Evolutionary conservation across 2,797 vertebrate species (phyloP).

Genomic region (Okamejei kenojei): DNA sequence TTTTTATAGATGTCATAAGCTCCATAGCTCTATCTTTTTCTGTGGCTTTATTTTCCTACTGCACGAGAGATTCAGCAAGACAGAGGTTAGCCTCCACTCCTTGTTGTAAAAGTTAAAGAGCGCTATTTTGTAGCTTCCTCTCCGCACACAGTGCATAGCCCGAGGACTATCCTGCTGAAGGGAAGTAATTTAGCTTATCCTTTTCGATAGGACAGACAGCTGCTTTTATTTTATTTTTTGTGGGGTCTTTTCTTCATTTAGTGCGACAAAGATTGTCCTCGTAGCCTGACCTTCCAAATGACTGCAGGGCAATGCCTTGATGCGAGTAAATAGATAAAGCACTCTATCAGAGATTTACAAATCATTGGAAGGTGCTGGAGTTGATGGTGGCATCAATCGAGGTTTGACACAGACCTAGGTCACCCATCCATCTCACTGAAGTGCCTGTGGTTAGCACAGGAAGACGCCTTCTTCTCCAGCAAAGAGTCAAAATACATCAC

Average conservation of each 20-base stretch:
- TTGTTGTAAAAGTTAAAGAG: slow-evolving; percentile 56
- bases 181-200: slow-evolving; percentile 72
- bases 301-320: slow-evolving; percentile 88
- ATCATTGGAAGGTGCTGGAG: slow-evolving; percentile 95
- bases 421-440: slow-evolving; percentile 98
- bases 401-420: slow-evolving; percentile 89
- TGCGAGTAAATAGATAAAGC: slow-evolving; percentile 99
- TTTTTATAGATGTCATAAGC: neutral
- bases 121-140: slow-evolving; percentile 47
- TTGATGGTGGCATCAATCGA: slow-evolving; percentile 99
- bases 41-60: neutral
- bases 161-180: slow-evolving; percentile 61
- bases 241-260: slow-evolving; percentile 88
- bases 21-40: neutral
- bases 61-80: slow-evolving; percentile 1
- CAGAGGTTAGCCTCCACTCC: slow-evolving; percentile 57
- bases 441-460: slow-evolving; percentile 85
- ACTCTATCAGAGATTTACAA: slow-evolving; percentile 99
- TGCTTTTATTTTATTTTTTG: slow-evolving; percentile 63
- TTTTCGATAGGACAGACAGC: slow-evolving; percentile 68
- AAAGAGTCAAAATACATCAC: neutral
- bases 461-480: slow-evolving; percentile 8
- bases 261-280: slow-evolving; percentile 88
- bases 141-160: slow-evolving; percentile 59
- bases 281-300: slow-evolving; percentile 86